Evolutionary conservation across 2,113 vertebrate species (phyloP), one percentile per base, ranked within the genome.

Genomic region (Dendrocopos noguchii): DNA sequence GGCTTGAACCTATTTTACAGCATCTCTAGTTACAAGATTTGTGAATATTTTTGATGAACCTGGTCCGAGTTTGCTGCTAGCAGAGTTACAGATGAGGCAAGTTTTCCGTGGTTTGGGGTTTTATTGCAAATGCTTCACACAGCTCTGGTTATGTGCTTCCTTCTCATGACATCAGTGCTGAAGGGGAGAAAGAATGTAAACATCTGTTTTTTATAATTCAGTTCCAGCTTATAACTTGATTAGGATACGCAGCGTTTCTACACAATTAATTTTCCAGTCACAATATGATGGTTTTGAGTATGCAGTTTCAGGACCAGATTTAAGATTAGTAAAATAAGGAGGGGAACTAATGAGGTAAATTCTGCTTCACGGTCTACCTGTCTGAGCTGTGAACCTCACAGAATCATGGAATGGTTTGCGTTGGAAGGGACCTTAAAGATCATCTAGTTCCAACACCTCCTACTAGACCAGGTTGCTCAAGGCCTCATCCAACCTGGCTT

Each of bases 201-300:
- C 97, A 98, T 98, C 97, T 98, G 98, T 95, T 98, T 98, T 96
- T 95, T 96, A 97, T 98, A 98, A 98, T 89, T 90, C 86, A 81
- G 61, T 97, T 96, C 91, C 88, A 97, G 85, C 95, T 97, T 96
- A 96, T 95, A 97, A 98, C 96, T 97, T 97, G 92, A 98, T 97
- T 97, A 97, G 96, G 96, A 78, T 91, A 96, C 92, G 91, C 89
- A 90, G 55, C 90, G 85, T 92, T 97, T 96, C 94, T 94, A 95
- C 94, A 90, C 88, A 64, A 98, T 97, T 98, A 97, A 96, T 97
- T 98, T 98, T 97, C 97, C 96, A 96, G 94, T 96, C 93, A 84
- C 87, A 95, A 88, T 70, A 85, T 3, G 44, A 97, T 80, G 87
- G 64, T 21, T 96, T 83, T 89, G 66, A 87, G 55, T 22, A 25